Percentiles rank a stretch among this genome's conserved stretches.
These are phyloP conservation scores for Ennomos fuscantarius DNA, from an alignment of 2,888 invertebrate genomes.

Conservation along the genomic window DNA sequence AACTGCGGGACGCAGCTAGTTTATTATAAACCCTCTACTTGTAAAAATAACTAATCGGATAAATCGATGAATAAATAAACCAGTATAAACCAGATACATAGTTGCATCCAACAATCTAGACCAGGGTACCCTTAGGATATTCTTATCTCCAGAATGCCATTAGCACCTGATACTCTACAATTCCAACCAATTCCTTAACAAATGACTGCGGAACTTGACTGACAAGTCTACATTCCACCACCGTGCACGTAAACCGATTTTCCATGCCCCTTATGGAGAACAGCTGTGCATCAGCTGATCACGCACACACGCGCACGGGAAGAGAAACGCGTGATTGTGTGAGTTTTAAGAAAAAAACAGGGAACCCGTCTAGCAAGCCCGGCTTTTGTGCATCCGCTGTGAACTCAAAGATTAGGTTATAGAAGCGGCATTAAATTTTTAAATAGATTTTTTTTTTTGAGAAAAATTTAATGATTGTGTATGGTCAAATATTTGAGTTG, in stretches of 20 bases:
- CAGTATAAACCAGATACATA: too few relatives aligned
- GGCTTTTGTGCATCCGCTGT: conserved; percentile 67
- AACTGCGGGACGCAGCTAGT: too few relatives aligned
- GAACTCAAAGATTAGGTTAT: conserved; percentile 36
- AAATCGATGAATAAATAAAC: too few relatives aligned
- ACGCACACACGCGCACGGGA: conserved; percentile 51
- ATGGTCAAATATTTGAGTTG: not conserved
- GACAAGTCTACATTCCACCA: conserved; percentile 39
- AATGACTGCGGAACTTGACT: conserved; percentile 8
- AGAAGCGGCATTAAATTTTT: conserved; percentile 31
- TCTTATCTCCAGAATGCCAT: conserved; percentile 21
- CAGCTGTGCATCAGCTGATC: conserved; percentile 78
- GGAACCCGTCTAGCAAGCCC: conserved; percentile 67
- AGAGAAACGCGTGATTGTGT: conserved; percentile 43
- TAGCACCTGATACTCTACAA: conserved; percentile 20
- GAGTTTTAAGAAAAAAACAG: conserved; percentile 63
- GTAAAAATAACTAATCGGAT: too few relatives aligned
- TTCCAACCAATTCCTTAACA: conserved; percentile 22
- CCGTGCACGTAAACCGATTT: conserved; percentile 51
- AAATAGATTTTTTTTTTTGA: too few relatives aligned
- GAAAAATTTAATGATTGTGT: not conserved
- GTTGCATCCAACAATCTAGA: too few relatives aligned
- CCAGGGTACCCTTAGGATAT: not conserved
- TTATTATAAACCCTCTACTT: too few relatives aligned
- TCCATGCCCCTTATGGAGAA: conserved; percentile 51